phyloP scores from a whole-genome alignment of 2,888 invertebrate genomes.

The Andrena dorsata region DNA sequence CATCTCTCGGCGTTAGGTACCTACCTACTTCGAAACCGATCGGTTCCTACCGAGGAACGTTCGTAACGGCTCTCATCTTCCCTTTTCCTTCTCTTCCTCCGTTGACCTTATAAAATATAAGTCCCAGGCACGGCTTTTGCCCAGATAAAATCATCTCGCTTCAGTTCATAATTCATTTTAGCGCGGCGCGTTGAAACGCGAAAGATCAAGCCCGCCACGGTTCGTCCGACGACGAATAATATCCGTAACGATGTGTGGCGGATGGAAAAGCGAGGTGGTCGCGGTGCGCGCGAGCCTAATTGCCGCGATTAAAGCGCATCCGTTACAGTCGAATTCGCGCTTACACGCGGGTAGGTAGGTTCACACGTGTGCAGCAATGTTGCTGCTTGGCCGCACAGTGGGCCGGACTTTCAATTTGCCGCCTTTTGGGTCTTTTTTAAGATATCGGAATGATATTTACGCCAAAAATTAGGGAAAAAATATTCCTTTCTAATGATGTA shows the following conservation, averaged over 20 bases:
- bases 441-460: no score
- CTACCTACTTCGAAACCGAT: no score
- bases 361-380: constrained; percentile 13
- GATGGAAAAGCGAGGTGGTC: constrained; percentile 1
- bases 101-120: neutral
- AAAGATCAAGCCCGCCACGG: constrained; percentile 19
- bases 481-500: no score
- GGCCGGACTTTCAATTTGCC: no score
- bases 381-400: constrained; percentile 25
- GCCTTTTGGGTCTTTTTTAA: no score
- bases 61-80: no score
- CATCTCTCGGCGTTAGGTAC: neutral
- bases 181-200: constrained; percentile 22
- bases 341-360: neutral
- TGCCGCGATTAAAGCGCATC: constrained; percentile 37
- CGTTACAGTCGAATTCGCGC: constrained; percentile 42
- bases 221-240: constrained; percentile 19
- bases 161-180: constrained; percentile 57
- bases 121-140: constrained; percentile 35
- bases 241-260: constrained; percentile 15
- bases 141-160: constrained; percentile 58
- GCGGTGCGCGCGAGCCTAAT: constrained; percentile 22
- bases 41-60: no score
- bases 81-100: neutral
- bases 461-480: no score